Base-by-base conservation (phyloP, 1,140 invertebrate genomes). In the Bombus superbus region DNA sequence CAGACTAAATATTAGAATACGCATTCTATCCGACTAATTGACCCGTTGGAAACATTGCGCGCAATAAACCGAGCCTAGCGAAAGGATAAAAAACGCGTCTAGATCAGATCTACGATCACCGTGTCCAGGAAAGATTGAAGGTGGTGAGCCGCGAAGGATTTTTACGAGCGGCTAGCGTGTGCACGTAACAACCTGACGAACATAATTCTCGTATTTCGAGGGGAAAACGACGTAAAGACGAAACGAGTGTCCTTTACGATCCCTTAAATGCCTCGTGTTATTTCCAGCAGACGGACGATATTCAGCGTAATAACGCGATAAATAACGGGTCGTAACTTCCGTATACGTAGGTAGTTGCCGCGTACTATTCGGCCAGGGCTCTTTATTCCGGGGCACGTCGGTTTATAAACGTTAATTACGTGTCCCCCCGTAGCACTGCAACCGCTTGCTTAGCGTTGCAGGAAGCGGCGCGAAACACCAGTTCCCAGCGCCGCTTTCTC, bases 191-290 rank as follows among this genome's bases (percentile, higher is more conserved):
- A 73, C 85, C 47, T 22, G 11, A 32, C 40, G n/a, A 18, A 47
- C 64, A 47, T 76, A 64, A 85, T 76, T 66, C 73, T 32, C 44
- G 44, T 79, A 42, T 76, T 53, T 66, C 40, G 57, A 59, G 42
- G 32, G 72, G 18, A 40, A 32, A 76, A 62, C 53, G 77, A 69
- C 74, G 72, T 69, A 53, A 80, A 80, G 68, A 85, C 44, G 74
- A 76, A 74, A 75, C 53, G 59, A 66, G 81, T 59, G 77, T 75
- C 82, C 77, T 87, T 89, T 89, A 89, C 83, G 87, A 89, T 86
- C 82, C 59, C 68, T 71, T 81, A 85, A 89, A 73, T 25, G 86
- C n/a, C 25, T 44, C 44, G 76, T 38, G 78, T 85, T 81, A 78
- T 81, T 85, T 88, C 59, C 86, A 87, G 44, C 53, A 77, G 76